Evolutionary conservation across 1,140 invertebrate species (phyloP), one percentile per base, ranked within the genome.

Genomic region (Drosophila insularis): DNA sequence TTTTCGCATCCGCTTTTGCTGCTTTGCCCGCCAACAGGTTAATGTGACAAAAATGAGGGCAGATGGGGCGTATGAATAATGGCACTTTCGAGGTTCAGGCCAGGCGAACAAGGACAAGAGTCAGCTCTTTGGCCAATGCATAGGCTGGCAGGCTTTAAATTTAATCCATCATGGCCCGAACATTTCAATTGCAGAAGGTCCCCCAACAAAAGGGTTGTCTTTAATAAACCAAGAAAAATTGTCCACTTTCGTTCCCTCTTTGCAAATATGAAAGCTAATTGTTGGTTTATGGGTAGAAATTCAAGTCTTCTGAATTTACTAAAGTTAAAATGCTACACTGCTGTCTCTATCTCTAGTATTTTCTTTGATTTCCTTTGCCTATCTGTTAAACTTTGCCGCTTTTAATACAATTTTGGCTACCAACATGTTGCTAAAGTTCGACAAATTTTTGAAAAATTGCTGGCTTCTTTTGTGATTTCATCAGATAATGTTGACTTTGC

Each of bases 11-110:
- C 43, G 43, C 43, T 50, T 8, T 50, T 50, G 43, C 43, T 50
- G 17, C 63, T 70, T 63, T 54, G 53, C 55, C 78, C 70, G 71
- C 77, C 75, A 89, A 87, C 84, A 87, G 84, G 84, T 89, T 87
- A 87, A 87, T 80, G 76, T 59, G 63, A 21, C 73, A 68, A 50
- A 27, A 63, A n/a, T 35, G 64, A 43, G 31, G 19, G 19, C 58
- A 37, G 14, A 21, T 61, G 56, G 39, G 21, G 40, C 39, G 50
- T 54, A 63, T 65, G 61, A 68, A 56, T 68, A 74, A 78, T 72
- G 66, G 74, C 10, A n/a, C 54, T 70, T 77, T 17, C 10, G 17
- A 21, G 4, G 43, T 17, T 50, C 43, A 11, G 43, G 43, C 43
- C 17, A 50, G 11, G 55, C 4, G n/a, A 17, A 43, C 13, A 37